Evolutionary conservation across 2,113 vertebrate genomes (phyloP).

Genomic region (Pterocles burchelli): DNA sequence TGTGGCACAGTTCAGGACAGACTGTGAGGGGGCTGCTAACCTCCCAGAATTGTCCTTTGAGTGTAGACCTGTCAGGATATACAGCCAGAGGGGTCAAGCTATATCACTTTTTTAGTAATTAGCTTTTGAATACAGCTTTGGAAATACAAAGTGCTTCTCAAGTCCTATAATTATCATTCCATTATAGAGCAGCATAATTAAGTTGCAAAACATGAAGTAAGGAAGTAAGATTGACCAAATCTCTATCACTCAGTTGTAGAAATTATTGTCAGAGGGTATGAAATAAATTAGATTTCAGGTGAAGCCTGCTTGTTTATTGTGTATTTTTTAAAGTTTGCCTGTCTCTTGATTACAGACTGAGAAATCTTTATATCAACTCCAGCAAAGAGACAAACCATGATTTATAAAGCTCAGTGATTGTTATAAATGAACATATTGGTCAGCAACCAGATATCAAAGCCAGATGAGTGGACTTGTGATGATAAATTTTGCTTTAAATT

Average conservation of each 20-base stretch:
- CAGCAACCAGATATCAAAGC: not conserved
- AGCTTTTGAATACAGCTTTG: constrained; percentile 5
- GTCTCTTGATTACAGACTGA: not conserved
- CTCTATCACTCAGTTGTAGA: not conserved
- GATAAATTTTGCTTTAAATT: not conserved
- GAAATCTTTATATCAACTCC: not conserved
- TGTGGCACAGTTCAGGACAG: not conserved
- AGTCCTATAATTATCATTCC: not conserved
- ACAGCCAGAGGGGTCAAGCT: not conserved
- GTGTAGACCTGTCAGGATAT: not conserved
- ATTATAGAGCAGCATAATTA: not conserved
- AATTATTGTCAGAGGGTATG: not conserved
- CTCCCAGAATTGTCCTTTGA: not conserved
- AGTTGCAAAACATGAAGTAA: constrained; percentile 11
- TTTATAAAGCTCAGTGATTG: not conserved
- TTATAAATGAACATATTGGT: not conserved
- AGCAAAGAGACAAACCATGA: not conserved
- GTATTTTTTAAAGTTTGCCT: not conserved
- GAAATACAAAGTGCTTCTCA: not conserved
- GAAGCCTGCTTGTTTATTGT: not conserved
- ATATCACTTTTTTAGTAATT: constrained; percentile 32
- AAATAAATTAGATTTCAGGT: constrained; percentile 29
- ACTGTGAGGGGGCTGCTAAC: not conserved
- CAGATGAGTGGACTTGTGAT: not conserved
- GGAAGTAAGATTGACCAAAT: constrained; percentile 8